phyloP scores from a whole-genome alignment of 1,140 invertebrate genomes.

The Diuraphis noxia region DNA sequence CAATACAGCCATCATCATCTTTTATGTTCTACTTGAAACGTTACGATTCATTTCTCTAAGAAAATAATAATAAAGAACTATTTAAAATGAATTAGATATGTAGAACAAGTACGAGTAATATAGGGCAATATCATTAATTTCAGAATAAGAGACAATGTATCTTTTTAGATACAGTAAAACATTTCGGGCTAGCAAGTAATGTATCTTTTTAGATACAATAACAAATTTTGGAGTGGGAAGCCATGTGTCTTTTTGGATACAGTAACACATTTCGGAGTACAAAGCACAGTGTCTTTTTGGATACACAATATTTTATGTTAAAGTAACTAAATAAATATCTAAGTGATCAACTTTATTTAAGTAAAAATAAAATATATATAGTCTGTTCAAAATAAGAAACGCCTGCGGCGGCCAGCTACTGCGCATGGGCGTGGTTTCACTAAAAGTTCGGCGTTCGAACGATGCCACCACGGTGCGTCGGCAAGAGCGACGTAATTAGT shows the following conservation, averaged over 20 bases:
- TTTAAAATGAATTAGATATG: background rate
- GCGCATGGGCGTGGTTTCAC: too few relatives aligned
- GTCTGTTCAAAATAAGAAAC: too few relatives aligned
- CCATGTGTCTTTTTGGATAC: background rate
- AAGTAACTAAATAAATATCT: background rate
- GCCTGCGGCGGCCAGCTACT: too few relatives aligned
- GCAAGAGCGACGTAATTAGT: too few relatives aligned
- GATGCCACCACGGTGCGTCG: too few relatives aligned
- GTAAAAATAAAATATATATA: background rate
- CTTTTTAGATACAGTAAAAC: background rate
- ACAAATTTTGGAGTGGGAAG: background rate
- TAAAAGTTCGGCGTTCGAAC: too few relatives aligned
- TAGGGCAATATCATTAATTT: background rate
- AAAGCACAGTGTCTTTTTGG: background rate
- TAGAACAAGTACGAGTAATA: background rate
- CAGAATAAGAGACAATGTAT: background rate
- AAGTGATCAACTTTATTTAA: background rate
- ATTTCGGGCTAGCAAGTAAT: background rate
- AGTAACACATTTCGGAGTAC: background rate
- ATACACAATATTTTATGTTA: background rate
- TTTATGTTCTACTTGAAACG: constrained; percentile 6
- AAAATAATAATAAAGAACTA: constrained; percentile 5
- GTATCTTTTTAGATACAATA: background rate
- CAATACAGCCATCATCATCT: background rate
- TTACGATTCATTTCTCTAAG: constrained; percentile 2